Conservation (phyloP, 2,888 invertebrate genomes). For the Tortrix viridana region DNA sequence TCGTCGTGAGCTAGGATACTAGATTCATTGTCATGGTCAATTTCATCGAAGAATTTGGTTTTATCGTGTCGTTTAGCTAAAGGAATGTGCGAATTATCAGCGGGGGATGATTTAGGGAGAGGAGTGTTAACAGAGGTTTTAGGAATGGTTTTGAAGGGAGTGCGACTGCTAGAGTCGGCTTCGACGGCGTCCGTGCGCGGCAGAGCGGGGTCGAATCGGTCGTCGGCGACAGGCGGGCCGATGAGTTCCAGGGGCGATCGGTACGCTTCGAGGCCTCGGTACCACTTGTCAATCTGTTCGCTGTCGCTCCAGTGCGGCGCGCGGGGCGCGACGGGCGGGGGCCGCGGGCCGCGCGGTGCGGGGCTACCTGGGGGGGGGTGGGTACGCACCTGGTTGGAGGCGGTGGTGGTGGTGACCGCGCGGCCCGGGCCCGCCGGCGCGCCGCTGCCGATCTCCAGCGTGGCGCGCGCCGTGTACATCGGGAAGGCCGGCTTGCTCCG, state of each 20-base stretch:
- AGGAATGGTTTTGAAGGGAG: not conserved
- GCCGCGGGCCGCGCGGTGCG: slow-evolving; percentile 32
- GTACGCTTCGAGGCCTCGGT: slow-evolving; percentile 51
- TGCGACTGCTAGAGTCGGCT: not conserved
- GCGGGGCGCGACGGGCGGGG: slow-evolving; percentile 39
- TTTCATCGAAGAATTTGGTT: not conserved
- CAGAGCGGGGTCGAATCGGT: not conserved
- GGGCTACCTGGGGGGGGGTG: slow-evolving; percentile 11
- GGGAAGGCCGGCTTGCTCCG: slow-evolving; percentile 77
- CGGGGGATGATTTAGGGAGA: slow-evolving; percentile 2
- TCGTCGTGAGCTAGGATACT: slow-evolving; percentile 8
- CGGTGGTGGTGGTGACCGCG: slow-evolving; percentile 81
- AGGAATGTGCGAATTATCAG: slow-evolving; percentile 36
- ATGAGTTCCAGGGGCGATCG: slow-evolving; percentile 18
- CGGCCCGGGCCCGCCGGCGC: slow-evolving; percentile 78
- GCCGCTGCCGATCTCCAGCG: slow-evolving; percentile 81
- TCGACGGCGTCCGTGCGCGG: not conserved
- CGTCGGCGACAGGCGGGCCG: slow-evolving; percentile 6
- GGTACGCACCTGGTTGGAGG: slow-evolving; percentile 81
- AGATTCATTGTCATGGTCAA: slow-evolving; percentile 38
- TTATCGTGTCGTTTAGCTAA: slow-evolving; percentile 10
- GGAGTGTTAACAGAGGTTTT: not conserved
- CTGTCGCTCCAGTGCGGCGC: slow-evolving; percentile 27
- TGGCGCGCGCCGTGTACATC: slow-evolving; percentile 81
- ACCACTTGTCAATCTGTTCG: slow-evolving; percentile 53